Conservation (phyloP, 35 echinoderm and acorn worm genomes). For the Lytechinus variegatus region DNA sequence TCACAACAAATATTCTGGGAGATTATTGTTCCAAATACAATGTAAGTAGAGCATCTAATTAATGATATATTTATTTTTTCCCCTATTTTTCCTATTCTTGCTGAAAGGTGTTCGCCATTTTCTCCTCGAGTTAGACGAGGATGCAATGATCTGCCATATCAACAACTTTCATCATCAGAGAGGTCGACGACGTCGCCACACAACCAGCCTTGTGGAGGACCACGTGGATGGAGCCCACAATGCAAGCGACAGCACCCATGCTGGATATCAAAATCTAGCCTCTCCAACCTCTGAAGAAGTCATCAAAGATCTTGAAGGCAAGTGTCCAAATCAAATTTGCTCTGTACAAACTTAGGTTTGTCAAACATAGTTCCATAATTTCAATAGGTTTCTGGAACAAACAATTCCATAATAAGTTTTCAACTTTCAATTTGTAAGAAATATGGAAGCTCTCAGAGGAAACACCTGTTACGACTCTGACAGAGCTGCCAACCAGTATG, state of each 20-base stretch:
- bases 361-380: no score
- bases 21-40: not conserved
- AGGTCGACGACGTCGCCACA: not conserved
- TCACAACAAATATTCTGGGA: no score
- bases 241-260: not conserved
- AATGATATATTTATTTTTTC: not conserved
- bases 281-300: conserved; percentile 31
- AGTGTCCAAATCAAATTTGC: not conserved
- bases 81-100: not conserved
- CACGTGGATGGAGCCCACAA: not conserved
- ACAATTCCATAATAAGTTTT: no score
- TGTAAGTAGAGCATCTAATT: not conserved
- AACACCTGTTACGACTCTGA: no score
- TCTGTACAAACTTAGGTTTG: no score
- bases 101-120: conserved; percentile 78
- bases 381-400: no score
- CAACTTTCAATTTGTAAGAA: no score
- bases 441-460: no score
- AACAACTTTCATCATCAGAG: conserved; percentile 22
- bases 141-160: conserved; percentile 75
- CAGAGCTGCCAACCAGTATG: no score
- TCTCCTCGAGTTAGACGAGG: conserved; percentile 81
- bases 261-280: not conserved
- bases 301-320: conserved; percentile 37
- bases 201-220: not conserved